These are phyloP conservation scores for Acanthurus leucopareius DNA, from an alignment of 2,797 vertebrate species.

Conservation along the genomic window DNA sequence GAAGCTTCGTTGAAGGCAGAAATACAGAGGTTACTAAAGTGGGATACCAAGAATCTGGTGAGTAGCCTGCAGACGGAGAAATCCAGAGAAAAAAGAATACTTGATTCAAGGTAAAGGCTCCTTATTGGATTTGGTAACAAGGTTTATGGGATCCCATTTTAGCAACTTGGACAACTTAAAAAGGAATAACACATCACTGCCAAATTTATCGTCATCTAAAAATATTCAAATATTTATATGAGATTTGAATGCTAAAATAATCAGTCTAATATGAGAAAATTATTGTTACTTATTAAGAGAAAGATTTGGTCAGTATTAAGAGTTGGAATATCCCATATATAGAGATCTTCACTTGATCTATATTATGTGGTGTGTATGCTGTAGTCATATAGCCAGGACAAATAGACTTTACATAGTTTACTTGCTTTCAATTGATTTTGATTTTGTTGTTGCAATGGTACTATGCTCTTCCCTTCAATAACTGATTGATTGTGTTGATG, in stretches of 20 bases:
- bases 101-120: neutral
- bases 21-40: constrained; percentile 3
- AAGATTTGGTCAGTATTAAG: neutral
- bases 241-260: neutral
- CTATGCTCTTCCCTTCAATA: no score
- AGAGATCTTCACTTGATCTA: neutral
- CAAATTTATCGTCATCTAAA: neutral
- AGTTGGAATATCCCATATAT: neutral
- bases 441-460: no score
- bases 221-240: neutral
- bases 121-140: constrained; percentile 43
- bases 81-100: neutral
- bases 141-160: constrained; percentile 20
- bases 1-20: neutral
- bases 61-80: neutral
- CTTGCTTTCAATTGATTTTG: no score
- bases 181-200: no score
- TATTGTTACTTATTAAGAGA: constrained; percentile 12
- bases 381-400: neutral
- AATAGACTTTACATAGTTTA: neutral
- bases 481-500: no score
- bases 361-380: neutral
- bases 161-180: neutral
- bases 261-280: neutral
- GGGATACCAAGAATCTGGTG: neutral